Base-by-base conservation (phyloP, 2,113 vertebrate species). In the Zeus faber region DNA sequence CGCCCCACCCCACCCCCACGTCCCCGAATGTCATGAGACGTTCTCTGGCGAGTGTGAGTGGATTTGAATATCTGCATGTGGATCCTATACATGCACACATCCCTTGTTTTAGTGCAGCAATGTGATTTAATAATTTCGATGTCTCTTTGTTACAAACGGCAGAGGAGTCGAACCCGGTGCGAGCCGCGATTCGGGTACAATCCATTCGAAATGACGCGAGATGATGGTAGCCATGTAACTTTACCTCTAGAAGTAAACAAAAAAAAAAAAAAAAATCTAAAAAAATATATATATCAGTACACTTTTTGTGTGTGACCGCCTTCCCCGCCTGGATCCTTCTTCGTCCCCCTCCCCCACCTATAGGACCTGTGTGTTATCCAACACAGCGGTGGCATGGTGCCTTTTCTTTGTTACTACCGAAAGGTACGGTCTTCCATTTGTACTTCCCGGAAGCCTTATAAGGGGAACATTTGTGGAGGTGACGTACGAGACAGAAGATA, bases 351-450 rank as follows among this genome's bases (percentile, higher is more conserved):
- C 53, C 57, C 48, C 70, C 55, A 81, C 76, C 80, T 67, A 37
- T 70, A 72, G 44, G 74, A 87, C 69, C 78, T 75, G 82, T 87
- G 82, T 82, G 65, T 70, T 66, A 75, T 54, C 11, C 43, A 85
- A 76, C 80, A 77, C 83, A 86, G 83, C 52, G 79, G 77, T 76
- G 81, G 83, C 70, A 76, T 67, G 80, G 83, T 87, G 85, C 85
- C 85, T 87, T 87, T 86, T 81, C 77, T 81, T 79, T 71, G 71
- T 84, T 82, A 81, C 71, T 87, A 79, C 83, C 80, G 80, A 82
- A 86, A 83, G 82, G 79, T 84, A 75, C 75, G 77, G 85, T 87
- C 85, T 87, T 87, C 85, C 85, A 87, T 84, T 87, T 86, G 70
- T 86, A 81, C 72, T 81, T 83, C 72, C 77, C 79, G 68, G 72